Evolutionary conservation across 2,888 invertebrate genomes (phyloP).

Genomic region (Apodemia duryi): DNA sequence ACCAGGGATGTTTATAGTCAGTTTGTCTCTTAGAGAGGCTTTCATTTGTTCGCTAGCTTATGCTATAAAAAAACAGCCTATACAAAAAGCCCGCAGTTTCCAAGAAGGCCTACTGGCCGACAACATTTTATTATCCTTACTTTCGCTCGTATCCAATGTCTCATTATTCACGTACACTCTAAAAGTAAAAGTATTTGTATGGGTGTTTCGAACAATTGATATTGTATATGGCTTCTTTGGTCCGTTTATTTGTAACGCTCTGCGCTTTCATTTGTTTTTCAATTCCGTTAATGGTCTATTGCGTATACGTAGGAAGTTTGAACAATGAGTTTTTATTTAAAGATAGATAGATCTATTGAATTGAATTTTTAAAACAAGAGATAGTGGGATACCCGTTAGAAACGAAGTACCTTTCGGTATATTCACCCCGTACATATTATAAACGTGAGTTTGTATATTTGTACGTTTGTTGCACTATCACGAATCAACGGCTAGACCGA

Average conservation of each 20-base stretch:
- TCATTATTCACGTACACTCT: not conserved
- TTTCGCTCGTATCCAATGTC: not conserved
- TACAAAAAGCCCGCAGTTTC: too few species aligned
- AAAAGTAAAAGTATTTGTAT: constrained; percentile 9
- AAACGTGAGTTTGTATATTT: too few species aligned
- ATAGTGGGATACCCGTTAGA: not conserved
- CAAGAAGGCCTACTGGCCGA: not conserved
- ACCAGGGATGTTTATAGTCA: too few species aligned
- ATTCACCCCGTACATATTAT: too few species aligned
- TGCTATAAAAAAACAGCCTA: too few species aligned
- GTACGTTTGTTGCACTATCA: too few species aligned
- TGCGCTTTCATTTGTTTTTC: not conserved
- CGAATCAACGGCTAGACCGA: too few species aligned
- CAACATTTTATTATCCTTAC: not conserved
- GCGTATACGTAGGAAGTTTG: not conserved
- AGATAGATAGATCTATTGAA: not conserved
- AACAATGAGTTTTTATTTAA: not conserved
- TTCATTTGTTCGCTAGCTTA: too few species aligned
- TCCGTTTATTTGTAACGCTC: not conserved
- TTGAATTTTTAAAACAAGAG: not conserved
- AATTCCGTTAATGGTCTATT: not conserved
- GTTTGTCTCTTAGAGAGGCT: too few species aligned
- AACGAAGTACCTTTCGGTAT: not conserved
- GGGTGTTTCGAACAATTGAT: not conserved
- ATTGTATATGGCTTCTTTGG: not conserved